Evolutionary conservation across 2,888 invertebrate genomes (phyloP).

Genomic region (Blastobasis adustella): DNA sequence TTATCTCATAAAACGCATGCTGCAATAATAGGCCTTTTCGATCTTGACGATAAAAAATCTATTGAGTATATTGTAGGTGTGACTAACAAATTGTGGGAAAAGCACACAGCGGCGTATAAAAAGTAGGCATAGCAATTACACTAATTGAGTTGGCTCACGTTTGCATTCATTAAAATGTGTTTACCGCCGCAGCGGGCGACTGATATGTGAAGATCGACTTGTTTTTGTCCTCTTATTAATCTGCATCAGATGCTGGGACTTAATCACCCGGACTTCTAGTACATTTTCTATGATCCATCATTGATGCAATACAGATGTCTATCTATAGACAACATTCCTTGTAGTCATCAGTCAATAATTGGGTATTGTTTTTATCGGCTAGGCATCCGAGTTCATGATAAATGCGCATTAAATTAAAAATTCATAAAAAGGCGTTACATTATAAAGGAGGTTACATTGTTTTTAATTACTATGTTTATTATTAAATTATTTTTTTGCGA

Average conservation of each 20-base stretch:
- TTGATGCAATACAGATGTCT: not conserved
- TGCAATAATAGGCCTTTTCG: too few relatives aligned
- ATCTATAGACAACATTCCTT: slow-evolving; percentile 22
- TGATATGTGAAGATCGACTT: slow-evolving; percentile 5
- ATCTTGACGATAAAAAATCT: not conserved
- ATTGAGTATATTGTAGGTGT: slow-evolving; percentile 2
- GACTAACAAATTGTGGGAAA: slow-evolving; percentile 11
- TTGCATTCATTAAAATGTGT: not conserved
- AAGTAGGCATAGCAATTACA: slow-evolving; percentile 1
- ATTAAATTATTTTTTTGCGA: too few relatives aligned
- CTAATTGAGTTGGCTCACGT: slow-evolving; percentile 2
- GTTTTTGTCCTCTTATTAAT: slow-evolving; percentile 6
- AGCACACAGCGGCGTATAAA: slow-evolving; percentile 1
- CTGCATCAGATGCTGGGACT: slow-evolving; percentile 8
- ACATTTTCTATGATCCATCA: not conserved
- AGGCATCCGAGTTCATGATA: slow-evolving; percentile 8
- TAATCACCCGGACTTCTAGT: slow-evolving; percentile 15
- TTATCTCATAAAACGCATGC: too few relatives aligned
- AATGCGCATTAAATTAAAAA: not conserved
- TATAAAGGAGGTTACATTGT: not conserved
- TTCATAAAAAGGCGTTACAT: not conserved
- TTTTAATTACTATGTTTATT: not conserved
- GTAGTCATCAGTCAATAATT: slow-evolving; percentile 30
- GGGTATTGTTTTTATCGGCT: slow-evolving; percentile 29
- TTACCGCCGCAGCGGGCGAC: not conserved